Conservation (phyloP, 2,113 vertebrate species). For the Vidua macroura region DNA sequence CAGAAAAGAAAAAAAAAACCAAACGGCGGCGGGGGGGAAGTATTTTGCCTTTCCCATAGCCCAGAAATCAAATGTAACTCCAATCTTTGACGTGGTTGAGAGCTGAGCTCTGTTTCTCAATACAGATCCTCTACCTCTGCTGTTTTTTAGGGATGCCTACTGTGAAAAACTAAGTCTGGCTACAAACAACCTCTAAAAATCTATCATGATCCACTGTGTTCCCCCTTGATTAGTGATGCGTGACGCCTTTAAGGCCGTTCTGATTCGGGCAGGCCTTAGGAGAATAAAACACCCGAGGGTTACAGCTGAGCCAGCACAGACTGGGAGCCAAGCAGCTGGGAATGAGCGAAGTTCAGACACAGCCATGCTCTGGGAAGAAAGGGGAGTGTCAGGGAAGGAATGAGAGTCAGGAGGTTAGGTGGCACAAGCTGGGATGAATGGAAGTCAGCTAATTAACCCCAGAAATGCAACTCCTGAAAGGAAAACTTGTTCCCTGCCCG, state of each 20-base stretch:
- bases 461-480: conserved; percentile 5
- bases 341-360: not conserved
- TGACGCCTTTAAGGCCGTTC: not conserved
- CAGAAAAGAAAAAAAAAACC: not conserved
- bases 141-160: not conserved
- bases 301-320: conserved; percentile 10
- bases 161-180: not conserved
- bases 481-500: not conserved
- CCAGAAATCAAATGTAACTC: not conserved
- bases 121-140: not conserved
- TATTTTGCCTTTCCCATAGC: not conserved
- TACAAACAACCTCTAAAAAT: not conserved
- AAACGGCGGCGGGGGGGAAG: too few species aligned
- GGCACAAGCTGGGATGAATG: not conserved
- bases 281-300: not conserved
- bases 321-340: not conserved
- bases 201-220: not conserved
- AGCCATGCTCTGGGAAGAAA: not conserved
- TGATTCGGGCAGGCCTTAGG: not conserved
- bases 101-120: not conserved
- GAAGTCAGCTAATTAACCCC: conserved; percentile 24
- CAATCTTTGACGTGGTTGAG: not conserved
- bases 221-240: not conserved
- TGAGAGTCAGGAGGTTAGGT: not conserved
- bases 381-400: not conserved